Conservation (phyloP, 2,888 invertebrate genomes). For the Autographa pulchrina region DNA sequence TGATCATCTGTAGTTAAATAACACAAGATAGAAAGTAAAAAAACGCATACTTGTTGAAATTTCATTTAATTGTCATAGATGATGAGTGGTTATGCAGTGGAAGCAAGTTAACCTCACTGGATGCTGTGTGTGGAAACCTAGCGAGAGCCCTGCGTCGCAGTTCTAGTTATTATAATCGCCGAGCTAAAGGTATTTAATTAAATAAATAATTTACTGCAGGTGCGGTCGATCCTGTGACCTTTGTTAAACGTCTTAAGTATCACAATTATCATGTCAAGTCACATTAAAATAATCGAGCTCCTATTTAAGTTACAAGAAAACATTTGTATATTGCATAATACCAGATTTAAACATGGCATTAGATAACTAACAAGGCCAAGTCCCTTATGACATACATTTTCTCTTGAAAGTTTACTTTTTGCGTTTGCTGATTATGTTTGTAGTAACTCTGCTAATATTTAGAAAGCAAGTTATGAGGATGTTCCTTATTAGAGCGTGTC, state of each 20-base stretch:
- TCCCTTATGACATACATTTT: conserved; percentile 22
- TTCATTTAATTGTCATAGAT: conserved; percentile 63
- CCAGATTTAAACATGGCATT: neutral
- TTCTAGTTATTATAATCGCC: conserved; percentile 40
- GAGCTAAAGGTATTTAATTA: conserved; percentile 33
- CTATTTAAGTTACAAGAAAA: neutral
- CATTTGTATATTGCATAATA: neutral
- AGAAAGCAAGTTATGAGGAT: conserved; percentile 41
- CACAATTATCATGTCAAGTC: neutral
- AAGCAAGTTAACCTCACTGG: conserved; percentile 83
- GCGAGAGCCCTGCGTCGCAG: conserved; percentile 79
- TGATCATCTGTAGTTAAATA: too few relatives aligned
- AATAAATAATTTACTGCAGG: neutral
- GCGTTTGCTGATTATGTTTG: conserved; percentile 19
- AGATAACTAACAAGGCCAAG: conserved; percentile 31
- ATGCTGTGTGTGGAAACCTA: conserved; percentile 85
- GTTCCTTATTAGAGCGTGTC: conserved; percentile 44
- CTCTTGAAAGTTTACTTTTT: conserved; percentile 10
- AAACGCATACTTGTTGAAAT: too few relatives aligned
- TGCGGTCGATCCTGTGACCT: too few relatives aligned
- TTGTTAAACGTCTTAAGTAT: neutral
- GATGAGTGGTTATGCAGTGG: conserved; percentile 84
- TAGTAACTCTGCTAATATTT: conserved; percentile 34
- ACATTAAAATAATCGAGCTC: neutral
- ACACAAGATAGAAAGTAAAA: too few relatives aligned